Percentiles rank a stretch among this genome's conserved stretches.
phyloP scores from a whole-genome alignment of 2,797 vertebrate species.

The Etheostoma perlongum region DNA sequence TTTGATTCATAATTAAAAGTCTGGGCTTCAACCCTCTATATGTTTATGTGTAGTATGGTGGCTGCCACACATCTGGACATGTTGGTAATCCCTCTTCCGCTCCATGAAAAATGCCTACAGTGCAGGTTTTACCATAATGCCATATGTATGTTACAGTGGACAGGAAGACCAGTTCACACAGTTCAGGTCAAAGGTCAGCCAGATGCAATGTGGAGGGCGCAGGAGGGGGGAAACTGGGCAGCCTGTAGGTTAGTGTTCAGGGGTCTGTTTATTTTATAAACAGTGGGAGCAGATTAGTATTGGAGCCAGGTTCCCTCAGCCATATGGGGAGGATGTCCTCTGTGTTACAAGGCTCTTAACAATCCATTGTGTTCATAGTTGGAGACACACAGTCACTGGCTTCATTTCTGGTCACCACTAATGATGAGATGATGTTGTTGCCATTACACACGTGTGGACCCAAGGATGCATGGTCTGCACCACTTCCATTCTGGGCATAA shows the following conservation, averaged over 20 bases:
- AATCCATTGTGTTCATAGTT: constrained; percentile 74
- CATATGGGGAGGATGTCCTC: constrained; percentile 84
- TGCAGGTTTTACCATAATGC: constrained; percentile 66
- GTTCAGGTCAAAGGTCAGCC: constrained; percentile 77
- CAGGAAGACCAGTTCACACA: constrained; percentile 81
- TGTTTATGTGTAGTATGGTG: constrained; percentile 9
- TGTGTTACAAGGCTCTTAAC: constrained; percentile 69
- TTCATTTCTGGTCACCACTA: constrained; percentile 67
- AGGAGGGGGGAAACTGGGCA: constrained; percentile 55
- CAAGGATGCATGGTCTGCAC: constrained; percentile 51
- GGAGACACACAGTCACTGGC: constrained; percentile 60
- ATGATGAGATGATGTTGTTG: constrained; percentile 63
- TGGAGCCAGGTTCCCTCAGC: constrained; percentile 74
- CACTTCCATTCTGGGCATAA: constrained; percentile 66
- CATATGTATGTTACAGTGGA: constrained; percentile 58
- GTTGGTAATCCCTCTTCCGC: constrained; percentile 67
- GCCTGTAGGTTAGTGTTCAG: constrained; percentile 69
- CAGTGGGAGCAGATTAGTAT: constrained; percentile 81
- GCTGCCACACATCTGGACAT: constrained; percentile 42
- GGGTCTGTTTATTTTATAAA: constrained; percentile 85
- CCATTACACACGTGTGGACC: constrained; percentile 41
- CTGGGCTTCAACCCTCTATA: constrained; percentile 6
- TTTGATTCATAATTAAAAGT: constrained; percentile 37
- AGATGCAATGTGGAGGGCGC: constrained; percentile 73
- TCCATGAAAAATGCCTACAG: constrained; percentile 63